Conservation (phyloP, 2,797 vertebrate genomes). For the Microctenopoma stevenorrisi region DNA sequence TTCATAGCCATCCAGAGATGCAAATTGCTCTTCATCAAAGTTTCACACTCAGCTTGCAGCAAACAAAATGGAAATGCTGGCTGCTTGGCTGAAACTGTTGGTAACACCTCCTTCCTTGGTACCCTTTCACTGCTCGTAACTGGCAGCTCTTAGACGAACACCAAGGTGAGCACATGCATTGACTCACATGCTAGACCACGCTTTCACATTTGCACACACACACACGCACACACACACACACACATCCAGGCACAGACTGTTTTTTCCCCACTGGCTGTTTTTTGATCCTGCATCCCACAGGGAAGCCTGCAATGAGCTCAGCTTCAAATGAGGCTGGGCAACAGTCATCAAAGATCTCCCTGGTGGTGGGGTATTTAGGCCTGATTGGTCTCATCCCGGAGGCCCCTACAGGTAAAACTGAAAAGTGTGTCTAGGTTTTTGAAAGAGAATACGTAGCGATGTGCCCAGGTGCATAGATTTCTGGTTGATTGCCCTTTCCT, state of each 20-base stretch:
- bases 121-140: slow-evolving; percentile 52
- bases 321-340: slow-evolving; percentile 65
- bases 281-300: slow-evolving; percentile 65
- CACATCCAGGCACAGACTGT: slow-evolving; percentile 34
- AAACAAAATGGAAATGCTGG: slow-evolving; percentile 74
- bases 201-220: slow-evolving; percentile 38
- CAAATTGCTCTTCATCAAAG: slow-evolving; percentile 82
- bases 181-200: slow-evolving; percentile 27
- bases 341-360: slow-evolving; percentile 73
- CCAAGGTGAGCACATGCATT: slow-evolving; percentile 63
- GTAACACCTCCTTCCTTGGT: slow-evolving; percentile 61
- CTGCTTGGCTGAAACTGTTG: slow-evolving; percentile 58
- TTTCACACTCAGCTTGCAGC: slow-evolving; percentile 80
- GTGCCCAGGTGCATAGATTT: slow-evolving; percentile 27
- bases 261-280: slow-evolving; percentile 55
- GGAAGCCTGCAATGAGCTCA: slow-evolving; percentile 59
- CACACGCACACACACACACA: slow-evolving; percentile 41
- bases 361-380: slow-evolving; percentile 59
- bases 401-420: slow-evolving; percentile 54
- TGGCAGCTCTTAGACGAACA: slow-evolving; percentile 51
- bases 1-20: slow-evolving; percentile 80
- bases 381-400: slow-evolving; percentile 65
- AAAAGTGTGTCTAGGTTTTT: slow-evolving; percentile 19
- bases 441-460: slow-evolving; percentile 32
- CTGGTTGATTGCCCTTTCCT: slow-evolving; percentile 16